Conservation (phyloP, 2,888 invertebrate species). For the Sinohyriopsis cumingii region DNA sequence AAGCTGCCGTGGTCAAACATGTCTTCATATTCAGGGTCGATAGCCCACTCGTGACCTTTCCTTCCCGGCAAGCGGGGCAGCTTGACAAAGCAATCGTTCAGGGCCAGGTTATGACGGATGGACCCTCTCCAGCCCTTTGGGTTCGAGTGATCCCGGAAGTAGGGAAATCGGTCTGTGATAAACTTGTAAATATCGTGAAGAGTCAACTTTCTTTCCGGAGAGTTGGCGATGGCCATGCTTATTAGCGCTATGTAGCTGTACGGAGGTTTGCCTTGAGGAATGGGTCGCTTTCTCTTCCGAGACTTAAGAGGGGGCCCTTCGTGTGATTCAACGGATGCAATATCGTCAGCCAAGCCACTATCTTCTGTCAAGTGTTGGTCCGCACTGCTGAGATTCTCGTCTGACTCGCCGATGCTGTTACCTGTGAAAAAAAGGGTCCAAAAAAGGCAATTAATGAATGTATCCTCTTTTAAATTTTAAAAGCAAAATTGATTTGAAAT, state of each 20-base stretch:
- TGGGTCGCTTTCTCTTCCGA: conserved; percentile 53
- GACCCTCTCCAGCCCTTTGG: conserved; percentile 63
- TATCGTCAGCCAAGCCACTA: too few species aligned
- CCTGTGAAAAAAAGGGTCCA: too few species aligned
- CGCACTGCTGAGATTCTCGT: too few species aligned
- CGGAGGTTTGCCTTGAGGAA: conserved; percentile 63
- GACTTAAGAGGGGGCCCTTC: conserved; percentile 8
- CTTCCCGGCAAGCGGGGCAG: conserved; percentile 54
- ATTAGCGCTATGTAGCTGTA: conserved; percentile 65
- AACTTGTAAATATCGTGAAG: conserved; percentile 61
- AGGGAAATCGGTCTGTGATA: conserved; percentile 57
- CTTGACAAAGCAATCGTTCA: conserved; percentile 66
- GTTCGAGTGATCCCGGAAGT: conserved; percentile 52
- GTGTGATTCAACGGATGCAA: too few species aligned
- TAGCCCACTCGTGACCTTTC: conserved; percentile 65
- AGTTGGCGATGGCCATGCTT: conserved; percentile 63
- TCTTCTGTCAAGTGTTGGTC: too few species aligned
- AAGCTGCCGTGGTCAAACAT: conserved; percentile 66
- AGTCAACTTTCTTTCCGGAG: conserved; percentile 44
- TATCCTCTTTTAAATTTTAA: too few species aligned
- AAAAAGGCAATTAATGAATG: too few species aligned
- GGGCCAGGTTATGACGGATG: conserved; percentile 64
- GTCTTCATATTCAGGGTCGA: conserved; percentile 60
- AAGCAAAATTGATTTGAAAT: too few species aligned
- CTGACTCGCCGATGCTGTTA: too few species aligned